Conservation (phyloP, 2,797 vertebrate genomes). For the Hemibagrus guttatus region DNA sequence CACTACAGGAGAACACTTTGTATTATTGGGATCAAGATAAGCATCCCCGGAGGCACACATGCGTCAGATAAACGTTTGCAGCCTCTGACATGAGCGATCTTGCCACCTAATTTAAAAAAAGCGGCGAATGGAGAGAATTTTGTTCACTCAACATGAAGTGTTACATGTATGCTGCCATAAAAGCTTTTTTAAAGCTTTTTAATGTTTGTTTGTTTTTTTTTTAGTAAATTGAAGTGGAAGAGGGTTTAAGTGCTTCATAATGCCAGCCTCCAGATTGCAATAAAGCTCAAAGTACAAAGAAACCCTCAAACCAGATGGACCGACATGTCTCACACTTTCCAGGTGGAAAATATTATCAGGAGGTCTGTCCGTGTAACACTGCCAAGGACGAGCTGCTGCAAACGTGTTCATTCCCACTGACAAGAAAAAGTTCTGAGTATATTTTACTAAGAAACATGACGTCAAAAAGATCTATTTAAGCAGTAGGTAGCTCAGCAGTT, state of each 20-base stretch:
- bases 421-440: background rate
- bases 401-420: background rate
- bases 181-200: background rate
- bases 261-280: slow-evolving; percentile 46
- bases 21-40: slow-evolving; percentile 43
- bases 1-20: background rate
- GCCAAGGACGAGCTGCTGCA: background rate
- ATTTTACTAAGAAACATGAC: background rate
- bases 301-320: slow-evolving; percentile 60
- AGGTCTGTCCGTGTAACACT: slow-evolving; percentile 27
- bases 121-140: background rate
- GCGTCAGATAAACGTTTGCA: slow-evolving; percentile 47
- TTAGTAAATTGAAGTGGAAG: slow-evolving; percentile 58
- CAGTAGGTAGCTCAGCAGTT: background rate
- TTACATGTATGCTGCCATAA: slow-evolving; percentile 12
- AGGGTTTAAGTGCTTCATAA: slow-evolving; percentile 43
- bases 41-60: slow-evolving; percentile 30
- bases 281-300: slow-evolving; percentile 51
- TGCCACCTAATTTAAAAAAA: slow-evolving; percentile 2
- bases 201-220: slow-evolving; percentile 30
- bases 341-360: slow-evolving; percentile 57
- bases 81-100: slow-evolving; percentile 32
- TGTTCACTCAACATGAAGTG: slow-evolving; percentile 28
- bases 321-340: slow-evolving; percentile 50
- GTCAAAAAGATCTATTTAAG: background rate